phyloP scores from a whole-genome alignment of 2,888 invertebrate species.

The Rotaria magnacalcarata region DNA sequence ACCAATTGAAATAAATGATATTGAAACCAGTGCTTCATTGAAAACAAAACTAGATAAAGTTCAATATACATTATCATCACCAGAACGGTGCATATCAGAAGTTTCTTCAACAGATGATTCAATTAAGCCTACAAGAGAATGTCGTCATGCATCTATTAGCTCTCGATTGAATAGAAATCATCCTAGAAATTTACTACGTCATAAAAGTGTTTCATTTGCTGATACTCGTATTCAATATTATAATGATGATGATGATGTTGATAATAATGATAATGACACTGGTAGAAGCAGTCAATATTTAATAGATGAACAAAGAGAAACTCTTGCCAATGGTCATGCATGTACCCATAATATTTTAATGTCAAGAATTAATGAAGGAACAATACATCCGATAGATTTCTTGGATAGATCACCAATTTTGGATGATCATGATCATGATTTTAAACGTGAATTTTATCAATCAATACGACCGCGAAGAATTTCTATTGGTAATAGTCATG shows the following conservation, averaged over 20 bases:
- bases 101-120: background rate
- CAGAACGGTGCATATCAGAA: background rate
- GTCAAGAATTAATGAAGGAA: background rate
- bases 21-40: background rate
- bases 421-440: background rate
- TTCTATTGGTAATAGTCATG: background rate
- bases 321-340: background rate
- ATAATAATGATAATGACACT: background rate
- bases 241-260: no score
- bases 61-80: background rate
- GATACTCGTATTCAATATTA: background rate
- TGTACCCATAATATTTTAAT: background rate
- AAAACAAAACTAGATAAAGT: background rate
- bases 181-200: background rate
- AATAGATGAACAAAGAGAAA: background rate
- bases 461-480: background rate
- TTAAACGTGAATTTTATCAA: background rate
- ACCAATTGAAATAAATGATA: background rate
- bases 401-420: background rate
- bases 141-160: background rate
- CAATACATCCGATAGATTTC: background rate
- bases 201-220: slow-evolving; percentile 20
- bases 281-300: background rate
- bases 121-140: background rate
- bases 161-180: background rate